These are phyloP conservation scores for Hephaestus fuliginosus DNA, from an alignment of 2,797 vertebrate species.

Conservation along the genomic window DNA sequence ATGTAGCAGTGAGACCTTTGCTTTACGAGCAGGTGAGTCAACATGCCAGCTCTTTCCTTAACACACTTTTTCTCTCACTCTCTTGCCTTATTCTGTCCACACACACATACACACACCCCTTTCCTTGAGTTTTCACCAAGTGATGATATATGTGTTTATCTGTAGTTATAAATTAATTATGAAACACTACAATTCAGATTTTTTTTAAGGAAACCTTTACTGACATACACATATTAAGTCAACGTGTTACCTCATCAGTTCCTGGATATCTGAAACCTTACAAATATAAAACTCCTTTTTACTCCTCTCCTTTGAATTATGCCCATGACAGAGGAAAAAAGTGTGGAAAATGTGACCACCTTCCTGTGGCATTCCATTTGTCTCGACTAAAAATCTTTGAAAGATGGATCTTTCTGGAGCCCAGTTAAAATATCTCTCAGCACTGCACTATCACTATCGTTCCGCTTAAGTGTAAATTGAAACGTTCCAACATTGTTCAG, in stretches of 20 bases:
- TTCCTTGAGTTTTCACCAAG: background rate
- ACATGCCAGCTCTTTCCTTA: background rate
- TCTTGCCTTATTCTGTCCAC: background rate
- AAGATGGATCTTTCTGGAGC: constrained; percentile 75
- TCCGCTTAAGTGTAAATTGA: constrained; percentile 67
- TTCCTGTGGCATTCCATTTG: constrained; percentile 67
- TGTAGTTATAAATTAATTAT: background rate
- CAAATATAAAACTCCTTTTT: constrained; percentile 49
- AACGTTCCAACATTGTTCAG: constrained; percentile 72
- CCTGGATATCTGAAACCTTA: constrained; percentile 44
- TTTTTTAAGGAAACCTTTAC: background rate
- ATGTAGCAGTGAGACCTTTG: too few species aligned
- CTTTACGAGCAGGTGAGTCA: background rate
- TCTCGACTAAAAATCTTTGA: constrained; percentile 68
- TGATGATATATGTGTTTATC: background rate
- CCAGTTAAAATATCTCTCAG: constrained; percentile 77
- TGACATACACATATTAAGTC: background rate
- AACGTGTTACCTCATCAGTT: constrained; percentile 36
- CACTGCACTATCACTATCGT: constrained; percentile 60
- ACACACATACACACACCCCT: background rate
- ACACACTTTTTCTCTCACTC: background rate
- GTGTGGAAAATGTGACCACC: constrained; percentile 74
- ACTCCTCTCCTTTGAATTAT: constrained; percentile 56
- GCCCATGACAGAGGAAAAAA: constrained; percentile 58
- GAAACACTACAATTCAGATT: background rate